Conservation (phyloP, 2,888 invertebrate species). For the Sericinus montela region DNA sequence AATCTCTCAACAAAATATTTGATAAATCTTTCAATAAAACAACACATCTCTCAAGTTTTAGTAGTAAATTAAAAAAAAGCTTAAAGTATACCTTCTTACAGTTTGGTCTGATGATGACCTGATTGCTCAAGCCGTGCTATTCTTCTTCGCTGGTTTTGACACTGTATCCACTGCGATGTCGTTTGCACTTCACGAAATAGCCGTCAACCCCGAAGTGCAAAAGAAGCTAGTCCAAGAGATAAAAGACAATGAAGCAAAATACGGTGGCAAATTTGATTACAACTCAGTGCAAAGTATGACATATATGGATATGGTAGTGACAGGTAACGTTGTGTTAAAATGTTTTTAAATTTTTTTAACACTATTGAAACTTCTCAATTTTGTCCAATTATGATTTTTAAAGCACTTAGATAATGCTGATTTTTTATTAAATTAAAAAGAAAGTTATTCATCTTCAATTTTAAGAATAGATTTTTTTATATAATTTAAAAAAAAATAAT, state of each 20-base stretch:
- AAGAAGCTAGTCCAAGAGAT: constrained; percentile 76
- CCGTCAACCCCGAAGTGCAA: constrained; percentile 79
- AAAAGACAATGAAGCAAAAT: constrained; percentile 53
- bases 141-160: constrained; percentile 80
- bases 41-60: too few species aligned
- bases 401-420: too few species aligned
- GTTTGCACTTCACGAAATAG: constrained; percentile 78
- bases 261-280: constrained; percentile 67
- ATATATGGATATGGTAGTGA: constrained; percentile 81
- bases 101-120: constrained; percentile 62
- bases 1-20: too few species aligned
- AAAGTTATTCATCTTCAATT: too few species aligned
- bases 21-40: too few species aligned
- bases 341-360: too few species aligned
- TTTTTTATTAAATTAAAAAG: too few species aligned
- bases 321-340: constrained; percentile 65
- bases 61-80: too few species aligned
- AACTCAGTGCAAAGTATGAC: constrained; percentile 73
- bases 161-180: constrained; percentile 53
- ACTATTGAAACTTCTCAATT: too few species aligned
- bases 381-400: too few species aligned
- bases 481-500: too few species aligned
- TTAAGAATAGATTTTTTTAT: too few species aligned
- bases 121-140: constrained; percentile 68
- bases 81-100: constrained; percentile 18